Evolutionary conservation across 1,140 invertebrate genomes (phyloP), one percentile per base, ranked within the genome.

Genomic region (Goniozus legneri): DNA sequence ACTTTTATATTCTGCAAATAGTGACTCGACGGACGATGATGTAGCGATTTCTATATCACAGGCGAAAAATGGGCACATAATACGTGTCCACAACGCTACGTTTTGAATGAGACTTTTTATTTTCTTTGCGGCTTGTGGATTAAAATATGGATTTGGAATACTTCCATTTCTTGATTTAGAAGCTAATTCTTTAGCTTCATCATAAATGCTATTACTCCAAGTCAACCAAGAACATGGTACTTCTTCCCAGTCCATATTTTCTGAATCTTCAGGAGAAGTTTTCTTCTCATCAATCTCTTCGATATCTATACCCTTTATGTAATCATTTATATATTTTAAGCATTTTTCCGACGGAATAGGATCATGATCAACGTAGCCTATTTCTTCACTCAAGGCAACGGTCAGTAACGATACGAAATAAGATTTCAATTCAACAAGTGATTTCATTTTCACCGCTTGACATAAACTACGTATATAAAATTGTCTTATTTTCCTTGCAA

Each of bases 21-120:
- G 42, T 2, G 44, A 15, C 31, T 52, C 50, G 12, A 52, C 20
- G 12, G 44, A 41, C 3, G 38, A 47, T 27, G 44, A 52, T 24
- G 50, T 42, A 6, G 44, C 38, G 27, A 37, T 47, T 27, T 18
- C 35, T 8, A 20, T 10, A 10, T 19, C 3, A 35, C 12, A 21
- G 10, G 42, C 42, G 21, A 45, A 50, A 42, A 37, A 13, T 3
- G 27, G 19, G 12, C 12, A 39, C 16, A 44, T 32, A 15, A 44
- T 14, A 21, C 42, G 22, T 20, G 22, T 50, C 42, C 42, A 47
- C 21, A 47, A 27, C 24, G 38, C 18, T 15, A 41, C 7, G 16
- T 34, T 21, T 8, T 16, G 3, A 12, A 47, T 41, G 3, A 47
- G 30, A 19, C 3, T 20, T 15, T 20, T 32, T 19, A 47, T 12